phyloP scores from a whole-genome alignment of 1,140 invertebrate genomes.

The Nymphalis io region DNA sequence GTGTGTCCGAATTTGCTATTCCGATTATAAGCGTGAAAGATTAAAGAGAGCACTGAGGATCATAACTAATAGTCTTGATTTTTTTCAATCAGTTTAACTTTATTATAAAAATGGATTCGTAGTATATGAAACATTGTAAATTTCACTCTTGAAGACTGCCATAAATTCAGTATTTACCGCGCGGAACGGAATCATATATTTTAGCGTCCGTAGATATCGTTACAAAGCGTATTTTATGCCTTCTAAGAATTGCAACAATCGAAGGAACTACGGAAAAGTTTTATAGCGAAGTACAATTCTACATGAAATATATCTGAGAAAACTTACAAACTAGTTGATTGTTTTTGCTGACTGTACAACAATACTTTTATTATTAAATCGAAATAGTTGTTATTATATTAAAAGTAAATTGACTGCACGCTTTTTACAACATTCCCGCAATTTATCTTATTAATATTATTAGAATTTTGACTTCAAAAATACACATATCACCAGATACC shows the following conservation, averaged over 20 bases:
- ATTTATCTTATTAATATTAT: too few relatives aligned
- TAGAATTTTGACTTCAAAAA: too few relatives aligned
- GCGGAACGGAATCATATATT: slow-evolving; percentile 36
- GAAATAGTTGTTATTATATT: too few relatives aligned
- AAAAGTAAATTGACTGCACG: too few relatives aligned
- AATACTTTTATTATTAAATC: too few relatives aligned
- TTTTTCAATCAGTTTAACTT: too few relatives aligned
- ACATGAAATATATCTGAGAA: background rate
- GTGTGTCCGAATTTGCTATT: too few relatives aligned
- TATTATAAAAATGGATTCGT: background rate
- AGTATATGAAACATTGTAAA: slow-evolving; percentile 4
- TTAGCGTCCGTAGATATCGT: slow-evolving; percentile 37
- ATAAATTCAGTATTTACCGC: slow-evolving; percentile 35
- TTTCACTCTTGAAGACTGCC: slow-evolving; percentile 21
- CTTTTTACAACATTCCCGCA: too few relatives aligned
- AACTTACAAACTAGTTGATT: background rate
- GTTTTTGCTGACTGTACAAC: background rate
- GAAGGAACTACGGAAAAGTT: slow-evolving; percentile 19
- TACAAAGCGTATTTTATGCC: slow-evolving; percentile 41
- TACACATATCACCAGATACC: too few relatives aligned
- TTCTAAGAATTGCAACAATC: slow-evolving; percentile 38
- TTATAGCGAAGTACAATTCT: slow-evolving; percentile 19
- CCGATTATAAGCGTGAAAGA: too few relatives aligned
- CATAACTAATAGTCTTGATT: too few relatives aligned
- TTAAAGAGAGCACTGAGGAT: too few relatives aligned